phyloP scores from a whole-genome alignment of 2,113 vertebrate species.

The Geothlypis trichas region DNA sequence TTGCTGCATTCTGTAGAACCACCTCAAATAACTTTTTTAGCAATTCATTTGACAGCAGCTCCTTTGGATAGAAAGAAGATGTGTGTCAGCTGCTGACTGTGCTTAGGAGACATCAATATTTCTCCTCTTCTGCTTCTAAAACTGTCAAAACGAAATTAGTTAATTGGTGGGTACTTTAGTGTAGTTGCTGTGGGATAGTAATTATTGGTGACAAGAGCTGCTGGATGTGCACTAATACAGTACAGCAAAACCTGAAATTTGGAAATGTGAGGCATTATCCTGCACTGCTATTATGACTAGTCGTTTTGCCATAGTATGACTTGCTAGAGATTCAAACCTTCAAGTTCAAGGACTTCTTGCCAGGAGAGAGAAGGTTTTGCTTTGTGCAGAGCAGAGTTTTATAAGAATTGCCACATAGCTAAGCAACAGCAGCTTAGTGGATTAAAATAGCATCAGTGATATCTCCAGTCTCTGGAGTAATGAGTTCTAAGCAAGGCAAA shows the following conservation, averaged over 20 bases:
- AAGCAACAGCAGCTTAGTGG: conserved; percentile 30
- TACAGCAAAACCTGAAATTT: conserved; percentile 12
- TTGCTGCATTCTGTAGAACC: background rate
- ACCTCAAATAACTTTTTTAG: conserved; percentile 40
- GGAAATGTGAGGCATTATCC: background rate
- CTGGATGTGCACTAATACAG: background rate
- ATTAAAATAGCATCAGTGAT: conserved; percentile 50
- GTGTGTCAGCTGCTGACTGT: conserved; percentile 42
- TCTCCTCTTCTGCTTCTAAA: conserved; percentile 60
- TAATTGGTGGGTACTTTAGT: conserved; percentile 48
- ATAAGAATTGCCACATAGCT: background rate
- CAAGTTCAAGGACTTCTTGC: conserved; percentile 7
- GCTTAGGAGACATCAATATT: conserved; percentile 46
- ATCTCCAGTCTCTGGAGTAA: conserved; percentile 35
- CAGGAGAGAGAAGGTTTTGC: conserved; percentile 1
- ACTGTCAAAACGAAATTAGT: conserved; percentile 56
- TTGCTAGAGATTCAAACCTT: background rate
- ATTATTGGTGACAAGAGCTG: conserved; percentile 49
- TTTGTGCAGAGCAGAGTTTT: background rate
- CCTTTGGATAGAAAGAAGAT: conserved; percentile 47
- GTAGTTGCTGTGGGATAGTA: conserved; percentile 32
- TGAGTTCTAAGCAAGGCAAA: conserved; percentile 35
- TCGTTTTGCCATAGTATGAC: background rate
- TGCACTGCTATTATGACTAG: background rate
- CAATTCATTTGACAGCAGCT: conserved; percentile 58